Evolutionary conservation across 2,888 invertebrate genomes (phyloP).

Genomic region (Stictocephala bisonia): DNA sequence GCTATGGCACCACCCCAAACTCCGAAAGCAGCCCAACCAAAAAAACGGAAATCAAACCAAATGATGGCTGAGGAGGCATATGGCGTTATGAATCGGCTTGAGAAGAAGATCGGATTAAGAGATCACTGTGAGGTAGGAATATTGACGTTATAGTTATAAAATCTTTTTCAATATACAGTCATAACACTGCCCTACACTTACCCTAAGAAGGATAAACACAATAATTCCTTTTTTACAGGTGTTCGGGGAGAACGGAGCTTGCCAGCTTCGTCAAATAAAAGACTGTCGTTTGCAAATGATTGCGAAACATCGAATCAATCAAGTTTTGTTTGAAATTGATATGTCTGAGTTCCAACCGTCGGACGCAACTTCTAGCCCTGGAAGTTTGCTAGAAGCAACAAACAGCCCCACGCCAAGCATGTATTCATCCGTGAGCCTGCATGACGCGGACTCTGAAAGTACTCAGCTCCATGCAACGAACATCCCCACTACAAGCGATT

Average conservation of each 20-base stretch:
- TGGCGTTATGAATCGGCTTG: slow-evolving; percentile 14
- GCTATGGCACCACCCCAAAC: slow-evolving; percentile 20
- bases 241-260: slow-evolving; percentile 29
- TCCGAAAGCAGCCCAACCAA: slow-evolving; percentile 4
- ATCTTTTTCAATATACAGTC: too few species aligned
- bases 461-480: slow-evolving; percentile 26
- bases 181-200: slow-evolving; percentile 19
- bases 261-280: slow-evolving; percentile 35
- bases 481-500: slow-evolving; percentile 13
- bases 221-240: slow-evolving; percentile 25
- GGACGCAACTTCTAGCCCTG: slow-evolving; percentile 30
- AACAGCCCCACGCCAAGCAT: slow-evolving; percentile 31
- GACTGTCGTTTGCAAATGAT: slow-evolving; percentile 32
- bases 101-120: slow-evolving; percentile 3
- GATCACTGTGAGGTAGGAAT: slow-evolving; percentile 14
- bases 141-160: too few species aligned
- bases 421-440: slow-evolving; percentile 19
- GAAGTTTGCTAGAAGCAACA: slow-evolving; percentile 18
- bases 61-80: slow-evolving; percentile 24
- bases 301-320: slow-evolving; percentile 21
- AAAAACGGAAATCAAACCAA: neutral
- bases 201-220: slow-evolving; percentile 31
- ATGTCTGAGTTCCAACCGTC: slow-evolving; percentile 26
- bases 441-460: slow-evolving; percentile 5
- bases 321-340: slow-evolving; percentile 29